Evolutionary conservation across 1,140 invertebrate genomes (phyloP), one percentile per base, ranked within the genome.

Genomic region (Micrasema minimum): DNA sequence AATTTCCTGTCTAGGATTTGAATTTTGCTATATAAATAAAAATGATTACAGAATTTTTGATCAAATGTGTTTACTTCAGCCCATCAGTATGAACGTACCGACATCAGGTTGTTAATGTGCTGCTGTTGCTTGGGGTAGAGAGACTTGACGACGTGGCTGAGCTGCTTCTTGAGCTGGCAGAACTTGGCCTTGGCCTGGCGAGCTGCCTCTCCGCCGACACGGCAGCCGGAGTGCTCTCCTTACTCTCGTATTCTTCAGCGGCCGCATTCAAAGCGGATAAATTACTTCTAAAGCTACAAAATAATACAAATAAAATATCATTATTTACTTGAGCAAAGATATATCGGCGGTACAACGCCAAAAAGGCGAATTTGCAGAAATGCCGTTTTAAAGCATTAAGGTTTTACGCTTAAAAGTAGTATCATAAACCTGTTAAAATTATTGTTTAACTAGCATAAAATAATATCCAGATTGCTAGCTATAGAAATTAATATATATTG

Each of bases 181-280:
- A 83, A 83, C 18, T 66, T 77, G 26, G 79, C 74, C 57, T 81
- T 83, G 2, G 81, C 81, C 79, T 83, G 9, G 77, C 51, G 0
- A 83, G 9, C 50, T 83, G 80, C 57, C 78, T 76, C 6, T 78
- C 69, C 12, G 41, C 46, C 0, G 81, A 74, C 59, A 76, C 72
- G 14, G 72, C 35, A 11, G 72, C 76, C n/a, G 77, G 72, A 12
- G 71, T 26, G 10, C 16, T 45, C 12, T 45, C 43, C 26, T 46
- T 64, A 10, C 18, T 20, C 20, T 64, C 43, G 46, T 22, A 26
- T 6, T 64, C 59, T 1, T 14, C 20, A 16, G 38, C n/a, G 37
- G 55, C 37, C 10, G n/a, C 37, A 22, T 43, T 38, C 12, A 59
- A 22, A 20, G 12, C 16, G 20, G 38, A 53, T 16, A 53, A 57